Evolutionary conservation across 2,797 vertebrate genomes (phyloP).

Genomic region (Sebastes goodei): DNA sequence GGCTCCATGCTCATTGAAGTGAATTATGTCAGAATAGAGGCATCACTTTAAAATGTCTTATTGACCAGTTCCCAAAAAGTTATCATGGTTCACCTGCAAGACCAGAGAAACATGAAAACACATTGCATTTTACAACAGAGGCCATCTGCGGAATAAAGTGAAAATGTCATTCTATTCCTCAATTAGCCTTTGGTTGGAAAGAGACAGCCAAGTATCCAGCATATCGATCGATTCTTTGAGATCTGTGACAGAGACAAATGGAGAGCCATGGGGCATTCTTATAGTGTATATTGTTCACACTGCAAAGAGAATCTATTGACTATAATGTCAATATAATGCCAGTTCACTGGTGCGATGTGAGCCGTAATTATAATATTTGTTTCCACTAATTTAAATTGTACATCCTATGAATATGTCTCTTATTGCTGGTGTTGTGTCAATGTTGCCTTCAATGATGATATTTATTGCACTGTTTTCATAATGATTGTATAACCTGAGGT

Average conservation of each 20-base stretch:
- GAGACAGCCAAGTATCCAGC: constrained; percentile 47
- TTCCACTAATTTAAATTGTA: background rate
- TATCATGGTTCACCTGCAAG: constrained; percentile 13
- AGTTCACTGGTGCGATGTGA: constrained; percentile 1
- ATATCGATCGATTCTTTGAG: constrained; percentile 55
- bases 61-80: constrained; percentile 4
- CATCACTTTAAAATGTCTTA: constrained; percentile 16
- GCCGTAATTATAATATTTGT: background rate
- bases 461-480: background rate
- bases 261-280: constrained; percentile 24
- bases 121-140: constrained; percentile 19
- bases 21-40: background rate
- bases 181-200: constrained; percentile 53
- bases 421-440: background rate
- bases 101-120: constrained; percentile 25
- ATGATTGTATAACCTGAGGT: background rate
- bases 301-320: constrained; percentile 6
- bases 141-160: constrained; percentile 27
- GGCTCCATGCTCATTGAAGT: background rate
- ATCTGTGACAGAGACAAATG: constrained; percentile 50
- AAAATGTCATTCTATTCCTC: constrained; percentile 52
- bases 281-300: constrained; percentile 11
- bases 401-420: background rate
- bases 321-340: constrained; percentile 1
- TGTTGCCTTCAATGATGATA: background rate